Percentiles rank a stretch among this genome's conserved stretches.
Evolutionary conservation across 2,888 invertebrate genomes (phyloP).

Genomic region (Rhingia rostrata): DNA sequence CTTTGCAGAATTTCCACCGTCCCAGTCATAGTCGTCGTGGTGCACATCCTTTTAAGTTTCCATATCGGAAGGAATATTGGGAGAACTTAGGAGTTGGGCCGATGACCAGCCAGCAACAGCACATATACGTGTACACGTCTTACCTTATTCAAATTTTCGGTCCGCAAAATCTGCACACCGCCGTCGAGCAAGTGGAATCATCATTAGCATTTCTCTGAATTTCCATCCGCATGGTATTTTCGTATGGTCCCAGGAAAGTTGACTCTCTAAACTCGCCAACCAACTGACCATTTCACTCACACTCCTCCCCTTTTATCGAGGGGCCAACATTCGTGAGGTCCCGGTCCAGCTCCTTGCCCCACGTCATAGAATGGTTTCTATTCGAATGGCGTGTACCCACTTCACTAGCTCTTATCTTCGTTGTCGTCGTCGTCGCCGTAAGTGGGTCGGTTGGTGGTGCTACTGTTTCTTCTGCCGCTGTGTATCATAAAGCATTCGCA

Average conservation of each 20-base stretch:
- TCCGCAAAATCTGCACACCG: constrained; percentile 58
- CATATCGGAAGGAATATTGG: constrained; percentile 20
- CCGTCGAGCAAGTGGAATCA: constrained; percentile 60
- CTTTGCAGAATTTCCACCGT: constrained; percentile 70
- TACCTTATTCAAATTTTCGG: constrained; percentile 73
- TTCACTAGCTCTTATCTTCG: constrained; percentile 57
- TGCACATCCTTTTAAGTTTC: constrained; percentile 60
- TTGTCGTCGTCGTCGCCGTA: constrained; percentile 35
- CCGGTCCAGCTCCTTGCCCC: background rate
- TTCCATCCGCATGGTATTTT: constrained; percentile 34
- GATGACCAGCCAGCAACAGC: background rate
- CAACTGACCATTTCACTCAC: constrained; percentile 40
- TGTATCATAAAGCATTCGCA: constrained; percentile 75
- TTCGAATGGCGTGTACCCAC: constrained; percentile 61
- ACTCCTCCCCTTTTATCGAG: constrained; percentile 45
- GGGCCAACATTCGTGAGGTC: constrained; percentile 52
- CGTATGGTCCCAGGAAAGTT: constrained; percentile 21
- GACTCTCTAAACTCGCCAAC: constrained; percentile 54
- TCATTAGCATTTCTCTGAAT: constrained; percentile 71
- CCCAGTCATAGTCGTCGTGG: constrained; percentile 39
- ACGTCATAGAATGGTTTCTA: constrained; percentile 62
- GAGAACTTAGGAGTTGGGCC: constrained; percentile 45
- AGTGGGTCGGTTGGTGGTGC: constrained; percentile 5
- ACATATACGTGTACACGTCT: constrained; percentile 55
- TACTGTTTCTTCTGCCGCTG: constrained; percentile 47